phyloP scores from a whole-genome alignment of 2,113 vertebrate genomes.

The Carassius carassius region DNA sequence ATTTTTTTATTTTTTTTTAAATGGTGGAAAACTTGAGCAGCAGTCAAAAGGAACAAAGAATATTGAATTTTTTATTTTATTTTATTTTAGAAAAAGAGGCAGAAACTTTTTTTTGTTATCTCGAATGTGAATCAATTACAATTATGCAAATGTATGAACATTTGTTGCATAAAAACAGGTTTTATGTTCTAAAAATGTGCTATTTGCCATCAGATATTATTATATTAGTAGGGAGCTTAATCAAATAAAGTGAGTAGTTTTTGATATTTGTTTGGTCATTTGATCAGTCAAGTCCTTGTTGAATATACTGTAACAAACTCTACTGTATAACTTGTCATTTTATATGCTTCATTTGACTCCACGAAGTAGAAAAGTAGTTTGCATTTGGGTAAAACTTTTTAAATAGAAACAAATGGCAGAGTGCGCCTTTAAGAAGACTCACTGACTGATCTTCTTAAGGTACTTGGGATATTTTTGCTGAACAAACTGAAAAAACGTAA shows the following conservation, averaged over 20 bases:
- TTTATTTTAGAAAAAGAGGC: not conserved
- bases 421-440: constrained; percentile 1
- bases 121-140: not conserved
- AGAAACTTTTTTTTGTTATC: not conserved
- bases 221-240: not conserved
- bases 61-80: not conserved
- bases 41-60: not conserved
- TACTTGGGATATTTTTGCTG: constrained; percentile 6
- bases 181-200: not conserved
- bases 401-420: not conserved
- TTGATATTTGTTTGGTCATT: not conserved
- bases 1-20: too few species aligned
- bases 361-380: not conserved
- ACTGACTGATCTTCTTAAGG: constrained; percentile 6
- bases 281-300: not conserved
- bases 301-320: not conserved
- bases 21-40: not conserved
- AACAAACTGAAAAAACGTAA: not conserved
- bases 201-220: too few species aligned
- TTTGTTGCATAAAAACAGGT: not conserved
- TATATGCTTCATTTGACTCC: not conserved
- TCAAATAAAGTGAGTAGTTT: not conserved
- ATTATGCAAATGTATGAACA: not conserved
- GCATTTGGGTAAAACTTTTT: not conserved
- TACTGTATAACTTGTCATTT: not conserved